Conservation (phyloP, 2,113 vertebrate genomes). For the Spilogale gracilis region DNA sequence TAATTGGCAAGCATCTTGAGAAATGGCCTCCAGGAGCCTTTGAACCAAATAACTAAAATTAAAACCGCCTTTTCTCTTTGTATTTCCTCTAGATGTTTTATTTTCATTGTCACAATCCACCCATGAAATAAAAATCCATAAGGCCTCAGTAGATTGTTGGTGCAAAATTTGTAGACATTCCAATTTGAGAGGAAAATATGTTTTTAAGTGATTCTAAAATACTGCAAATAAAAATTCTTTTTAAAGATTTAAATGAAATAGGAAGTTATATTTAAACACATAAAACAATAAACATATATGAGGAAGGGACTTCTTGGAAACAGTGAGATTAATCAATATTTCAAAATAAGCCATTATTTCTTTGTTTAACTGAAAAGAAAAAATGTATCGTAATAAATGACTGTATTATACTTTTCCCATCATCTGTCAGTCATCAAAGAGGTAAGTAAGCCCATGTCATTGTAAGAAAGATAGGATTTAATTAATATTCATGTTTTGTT, state of each 20-base stretch:
- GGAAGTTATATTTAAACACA: not conserved
- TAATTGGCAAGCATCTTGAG: not conserved
- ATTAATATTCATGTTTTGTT: conserved; percentile 36
- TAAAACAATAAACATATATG: not conserved
- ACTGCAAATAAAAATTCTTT: not conserved
- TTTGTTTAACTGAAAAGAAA: not conserved
- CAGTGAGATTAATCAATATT: conserved; percentile 35
- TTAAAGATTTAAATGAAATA: not conserved
- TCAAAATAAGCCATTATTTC: not conserved
- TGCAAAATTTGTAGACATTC: not conserved
- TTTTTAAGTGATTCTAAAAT: conserved; percentile 31
- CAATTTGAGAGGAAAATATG: not conserved
- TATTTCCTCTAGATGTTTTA: not conserved
- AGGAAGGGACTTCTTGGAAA: not conserved
- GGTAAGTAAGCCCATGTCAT: not conserved
- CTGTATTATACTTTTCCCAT: not conserved
- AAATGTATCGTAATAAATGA: not conserved
- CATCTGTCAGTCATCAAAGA: conserved; percentile 2
- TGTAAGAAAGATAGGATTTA: not conserved
- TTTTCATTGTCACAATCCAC: not conserved
- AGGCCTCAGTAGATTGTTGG: not conserved
- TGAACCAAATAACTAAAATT: not conserved
- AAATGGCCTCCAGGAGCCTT: not conserved
- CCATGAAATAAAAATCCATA: not conserved
- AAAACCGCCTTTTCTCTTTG: not conserved